Base-by-base conservation (phyloP, 2,888 invertebrate genomes). In the Micoletzkya japonica region DNA sequence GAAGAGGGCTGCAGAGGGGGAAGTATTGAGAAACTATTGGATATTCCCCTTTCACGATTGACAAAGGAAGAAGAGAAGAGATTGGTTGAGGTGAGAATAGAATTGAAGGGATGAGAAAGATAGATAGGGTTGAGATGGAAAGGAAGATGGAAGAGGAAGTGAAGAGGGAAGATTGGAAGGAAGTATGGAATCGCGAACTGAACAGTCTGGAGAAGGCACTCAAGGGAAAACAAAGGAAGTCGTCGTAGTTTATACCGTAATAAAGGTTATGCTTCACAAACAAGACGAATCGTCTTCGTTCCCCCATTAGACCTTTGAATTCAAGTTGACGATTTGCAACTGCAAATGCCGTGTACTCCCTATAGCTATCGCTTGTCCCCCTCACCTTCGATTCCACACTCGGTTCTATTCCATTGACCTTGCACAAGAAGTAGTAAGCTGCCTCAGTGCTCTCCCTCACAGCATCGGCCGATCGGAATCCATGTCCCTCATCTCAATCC, bases 401-500 rank as follows among this genome's bases (percentile, higher is more conserved):
- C 6, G 80, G 79, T 36, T 74, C 71, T 49, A 81, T 79, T 56
- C 78, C 79, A 20, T 83, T 69, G 4, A 78, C 74, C 52, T 74
- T 77, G 72, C 76, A 77, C 36, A 84, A 85, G 83, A 87, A 87
- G 73, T 85, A 87, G 72, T 86, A 87, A 66, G 87, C 86, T 37
- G 86, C 86, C 76, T 87, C 87, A n/a, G 87, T 76, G 24, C 86
- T 82, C 37, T 76, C 79, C 72, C 85, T 82, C 44, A 87, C 86
- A 66, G 87, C 87, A 70, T 86, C 85, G 37, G 86, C 80, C 70
- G 85, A 85, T 17, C 87, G 76, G 78, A 88, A 88, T 4, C 88
- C 88, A 79, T 88, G 88, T 60, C 87, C 87, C 75, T 88, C 88
- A 37, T 86, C 87, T 87, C 70, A 39, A 39, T 39, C 39, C 17